Base-by-base conservation (phyloP, 1,140 invertebrate genomes). In the Batillaria attramentaria region DNA sequence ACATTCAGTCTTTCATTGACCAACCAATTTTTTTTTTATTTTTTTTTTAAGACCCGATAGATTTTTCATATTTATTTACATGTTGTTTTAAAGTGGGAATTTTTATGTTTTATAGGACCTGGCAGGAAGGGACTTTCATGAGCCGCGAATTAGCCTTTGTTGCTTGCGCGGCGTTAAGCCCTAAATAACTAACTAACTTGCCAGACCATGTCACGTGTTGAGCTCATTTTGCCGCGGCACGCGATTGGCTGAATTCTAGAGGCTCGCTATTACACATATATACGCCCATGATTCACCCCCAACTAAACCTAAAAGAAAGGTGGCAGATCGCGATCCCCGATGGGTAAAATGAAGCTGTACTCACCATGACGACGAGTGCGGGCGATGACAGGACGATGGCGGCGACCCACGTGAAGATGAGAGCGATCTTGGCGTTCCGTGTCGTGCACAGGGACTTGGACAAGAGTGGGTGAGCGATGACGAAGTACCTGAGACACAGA, bases 391-490 rank as follows among this genome's bases (percentile, higher is more conserved):
- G 79, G 4, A 87, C 16, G 8, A 87, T 75, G 2, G 94, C 93
- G 2, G 92, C 84, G 0, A 93, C 80, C 95, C 95, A 95, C 5
- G 93, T 94, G 33, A 92, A 85, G 35, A 93, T 84, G 41, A 95
- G 93, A 57, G 94, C 94, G 82, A 92, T 93, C 81, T 93, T 92
- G 1, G 94, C 94, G 83, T 95, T 94, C 80, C 94, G 93, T 75
- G 94, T 93, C 0, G 94, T 95, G 80, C 94, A 95, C 20, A 94
- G 93, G 84, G 94, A 94, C 82, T 94, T 93, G 10, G 94, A 94
- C 84, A 92, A 93, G 92, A 95, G 94, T 2, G 95, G 95, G 91
- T 95, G 94, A 39, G 95, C 93, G 78, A 95, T 95, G 13, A 94
- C 95, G 78, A 95, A 95, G 89, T 95, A 95, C 83, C 95, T 95